Percentiles rank a stretch among this genome's conserved stretches.
Conservation (phyloP, 2,113 vertebrate species). For the Vombatus ursinus region DNA sequence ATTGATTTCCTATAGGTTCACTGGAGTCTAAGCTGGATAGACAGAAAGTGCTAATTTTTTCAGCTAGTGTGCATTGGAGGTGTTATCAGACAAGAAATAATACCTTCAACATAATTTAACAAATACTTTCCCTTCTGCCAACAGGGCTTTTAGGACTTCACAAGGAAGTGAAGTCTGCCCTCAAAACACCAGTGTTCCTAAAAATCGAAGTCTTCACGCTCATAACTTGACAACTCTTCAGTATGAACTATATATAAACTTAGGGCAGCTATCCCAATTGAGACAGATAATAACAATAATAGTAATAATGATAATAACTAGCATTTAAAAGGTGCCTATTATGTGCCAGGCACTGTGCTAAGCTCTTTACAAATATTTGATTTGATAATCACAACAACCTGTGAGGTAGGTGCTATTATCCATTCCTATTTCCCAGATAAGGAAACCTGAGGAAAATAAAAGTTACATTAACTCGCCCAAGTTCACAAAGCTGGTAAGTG, state of each 20-base stretch:
- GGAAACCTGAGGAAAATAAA: not conserved
- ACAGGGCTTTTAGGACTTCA: not conserved
- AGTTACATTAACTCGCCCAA: not conserved
- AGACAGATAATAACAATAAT: not conserved
- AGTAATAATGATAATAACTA: not conserved
- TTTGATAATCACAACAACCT: not conserved
- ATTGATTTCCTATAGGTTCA: not conserved
- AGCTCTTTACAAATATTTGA: not conserved
- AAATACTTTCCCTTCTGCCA: not conserved
- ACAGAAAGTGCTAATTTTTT: not conserved
- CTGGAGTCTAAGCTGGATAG: not conserved
- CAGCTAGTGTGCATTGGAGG: not conserved
- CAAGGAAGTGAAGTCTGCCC: not conserved
- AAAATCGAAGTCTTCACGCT: not conserved
- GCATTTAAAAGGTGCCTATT: not conserved
- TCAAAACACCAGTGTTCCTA: not conserved
- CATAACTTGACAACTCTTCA: not conserved
- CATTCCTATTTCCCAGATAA: not conserved
- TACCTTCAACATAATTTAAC: not conserved
- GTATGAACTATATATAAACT: not conserved
- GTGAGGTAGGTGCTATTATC: not conserved
- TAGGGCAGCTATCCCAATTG: not conserved
- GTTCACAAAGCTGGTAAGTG: not conserved
- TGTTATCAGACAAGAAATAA: not conserved
- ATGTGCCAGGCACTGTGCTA: not conserved